Percentiles rank a stretch among this genome's conserved stretches.
These are phyloP conservation scores for Turnix velox DNA, from an alignment of 2,113 vertebrate genomes.

Conservation along the genomic window DNA sequence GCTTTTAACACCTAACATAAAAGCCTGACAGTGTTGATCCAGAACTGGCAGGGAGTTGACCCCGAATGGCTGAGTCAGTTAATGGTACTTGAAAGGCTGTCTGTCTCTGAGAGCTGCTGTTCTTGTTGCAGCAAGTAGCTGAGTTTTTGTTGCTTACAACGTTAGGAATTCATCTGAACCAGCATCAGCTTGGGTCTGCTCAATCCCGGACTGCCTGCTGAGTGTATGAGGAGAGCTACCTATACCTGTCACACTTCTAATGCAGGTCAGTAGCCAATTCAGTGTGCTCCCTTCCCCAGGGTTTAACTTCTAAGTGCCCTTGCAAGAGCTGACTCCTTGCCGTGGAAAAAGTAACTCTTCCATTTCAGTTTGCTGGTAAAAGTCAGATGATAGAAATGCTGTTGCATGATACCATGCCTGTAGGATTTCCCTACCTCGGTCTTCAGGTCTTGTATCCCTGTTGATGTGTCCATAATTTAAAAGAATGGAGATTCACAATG, in stretches of 20 bases:
- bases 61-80: neutral
- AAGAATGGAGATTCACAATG: neutral
- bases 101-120: neutral
- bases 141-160: neutral
- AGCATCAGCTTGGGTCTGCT: neutral
- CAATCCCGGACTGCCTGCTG: neutral
- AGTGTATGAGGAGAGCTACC: neutral
- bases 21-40: neutral
- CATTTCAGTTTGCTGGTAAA: neutral
- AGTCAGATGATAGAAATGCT: neutral
- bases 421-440: neutral
- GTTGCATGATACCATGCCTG: neutral
- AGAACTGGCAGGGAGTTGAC: neutral
- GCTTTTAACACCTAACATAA: neutral
- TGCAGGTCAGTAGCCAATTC: constrained; percentile 13
- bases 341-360: neutral
- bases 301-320: neutral
- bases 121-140: neutral
- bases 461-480: neutral
- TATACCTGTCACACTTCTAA: neutral
- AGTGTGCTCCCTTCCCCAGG: neutral
- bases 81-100: neutral
- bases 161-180: neutral
- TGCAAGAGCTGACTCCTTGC: neutral
- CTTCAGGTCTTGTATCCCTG: neutral